Conservation (phyloP, 2,113 vertebrate genomes). For the Corvus moneduloides region DNA sequence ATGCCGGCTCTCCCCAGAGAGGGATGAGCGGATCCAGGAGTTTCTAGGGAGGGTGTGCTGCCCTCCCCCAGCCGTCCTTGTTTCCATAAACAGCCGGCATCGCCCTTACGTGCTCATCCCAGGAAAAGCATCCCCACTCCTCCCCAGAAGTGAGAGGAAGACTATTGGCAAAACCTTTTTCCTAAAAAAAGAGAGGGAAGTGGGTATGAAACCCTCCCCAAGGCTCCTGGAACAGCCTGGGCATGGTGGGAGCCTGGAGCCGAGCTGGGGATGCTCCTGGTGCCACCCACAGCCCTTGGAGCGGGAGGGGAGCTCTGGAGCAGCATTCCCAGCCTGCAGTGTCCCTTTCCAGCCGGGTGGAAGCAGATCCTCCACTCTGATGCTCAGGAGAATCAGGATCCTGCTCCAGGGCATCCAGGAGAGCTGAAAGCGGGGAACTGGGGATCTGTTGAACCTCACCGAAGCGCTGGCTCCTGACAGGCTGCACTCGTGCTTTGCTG, state of each 20-base stretch:
- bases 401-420: background rate
- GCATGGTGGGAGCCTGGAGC: background rate
- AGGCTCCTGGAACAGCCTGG: background rate
- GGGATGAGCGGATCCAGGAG: background rate
- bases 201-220: background rate
- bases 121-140: background rate
- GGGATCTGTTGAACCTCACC: accelerated
- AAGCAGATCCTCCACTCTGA: accelerated
- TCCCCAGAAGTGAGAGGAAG: background rate
- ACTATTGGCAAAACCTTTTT: background rate
- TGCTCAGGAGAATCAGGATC: background rate
- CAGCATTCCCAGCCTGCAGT: background rate
- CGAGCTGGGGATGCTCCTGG: background rate
- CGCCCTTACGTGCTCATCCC: background rate
- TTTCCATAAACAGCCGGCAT: background rate
- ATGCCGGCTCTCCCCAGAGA: accelerated
- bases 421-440: background rate
- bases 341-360: background rate
- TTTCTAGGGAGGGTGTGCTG: background rate
- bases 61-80: background rate
- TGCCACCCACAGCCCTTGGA: background rate
- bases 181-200: too few species aligned
- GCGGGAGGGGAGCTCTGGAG: background rate
- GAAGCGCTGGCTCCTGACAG: background rate
- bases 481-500: background rate